These are phyloP conservation scores for Caenorhabditis becei DNA, from an alignment of 2,888 invertebrate genomes.

Conservation along the genomic window DNA sequence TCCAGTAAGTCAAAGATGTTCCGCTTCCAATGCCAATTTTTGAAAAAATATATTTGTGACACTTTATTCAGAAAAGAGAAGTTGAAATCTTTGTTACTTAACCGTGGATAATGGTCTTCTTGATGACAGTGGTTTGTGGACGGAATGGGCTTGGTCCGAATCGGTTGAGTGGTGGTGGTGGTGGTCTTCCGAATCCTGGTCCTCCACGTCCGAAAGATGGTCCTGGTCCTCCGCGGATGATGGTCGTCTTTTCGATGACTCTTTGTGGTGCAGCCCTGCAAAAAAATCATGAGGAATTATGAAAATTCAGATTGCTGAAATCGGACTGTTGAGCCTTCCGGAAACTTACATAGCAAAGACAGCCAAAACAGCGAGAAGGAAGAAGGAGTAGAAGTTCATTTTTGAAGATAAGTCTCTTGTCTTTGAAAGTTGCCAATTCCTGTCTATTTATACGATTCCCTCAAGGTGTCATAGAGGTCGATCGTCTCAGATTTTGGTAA, in stretches of 20 bases:
- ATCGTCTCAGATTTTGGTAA: slow-evolving; percentile 43
- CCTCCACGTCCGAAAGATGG: slow-evolving; percentile 33
- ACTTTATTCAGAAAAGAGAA: not conserved
- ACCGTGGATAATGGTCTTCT: slow-evolving; percentile 39
- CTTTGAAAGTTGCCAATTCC: not conserved
- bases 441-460: slow-evolving; percentile 41
- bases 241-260: slow-evolving; percentile 60
- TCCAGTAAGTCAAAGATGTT: not conserved
- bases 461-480: slow-evolving; percentile 27
- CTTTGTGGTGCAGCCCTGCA: slow-evolving; percentile 56
- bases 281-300: not conserved
- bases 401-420: slow-evolving; percentile 11
- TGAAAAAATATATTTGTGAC: not conserved
- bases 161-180: slow-evolving; percentile 41
- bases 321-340: too few relatives aligned
- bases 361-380: slow-evolving; percentile 58
- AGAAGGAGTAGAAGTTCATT: slow-evolving; percentile 58
- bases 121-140: slow-evolving; percentile 27
- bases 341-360: slow-evolving; percentile 59
- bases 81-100: not conserved
- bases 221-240: slow-evolving; percentile 40
- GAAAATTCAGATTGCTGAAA: slow-evolving; percentile 6
- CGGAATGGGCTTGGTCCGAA: slow-evolving; percentile 26
- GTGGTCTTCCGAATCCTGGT: slow-evolving; percentile 44
- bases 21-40: not conserved